Evolutionary conservation across 2,113 vertebrate species (phyloP).

Genomic region (Bungarus multicinctus): DNA sequence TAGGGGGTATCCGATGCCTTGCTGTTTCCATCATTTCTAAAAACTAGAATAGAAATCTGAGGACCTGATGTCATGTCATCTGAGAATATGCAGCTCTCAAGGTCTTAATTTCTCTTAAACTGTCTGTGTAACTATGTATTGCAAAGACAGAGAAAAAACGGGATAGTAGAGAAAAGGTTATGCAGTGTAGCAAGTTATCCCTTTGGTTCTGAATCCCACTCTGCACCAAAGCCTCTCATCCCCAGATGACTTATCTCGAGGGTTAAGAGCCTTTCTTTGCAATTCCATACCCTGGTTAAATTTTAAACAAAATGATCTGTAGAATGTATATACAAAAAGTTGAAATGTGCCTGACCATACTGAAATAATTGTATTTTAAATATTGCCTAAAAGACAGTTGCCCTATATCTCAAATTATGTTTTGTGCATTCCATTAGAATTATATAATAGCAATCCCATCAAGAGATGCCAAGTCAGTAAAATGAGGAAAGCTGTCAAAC

Average conservation of each 20-base stretch:
- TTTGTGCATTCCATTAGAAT: neutral
- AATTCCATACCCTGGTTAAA: neutral
- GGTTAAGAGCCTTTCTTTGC: neutral
- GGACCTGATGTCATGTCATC: neutral
- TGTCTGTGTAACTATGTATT: neutral
- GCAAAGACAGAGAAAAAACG: neutral
- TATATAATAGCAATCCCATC: neutral
- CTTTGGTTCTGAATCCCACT: neutral
- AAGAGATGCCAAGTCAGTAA: neutral
- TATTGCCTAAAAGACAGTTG: neutral
- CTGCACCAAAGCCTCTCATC: neutral
- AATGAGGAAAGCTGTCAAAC: neutral
- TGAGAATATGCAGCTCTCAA: neutral
- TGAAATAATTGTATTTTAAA: neutral
- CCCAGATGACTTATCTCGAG: neutral
- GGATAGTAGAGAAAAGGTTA: neutral
- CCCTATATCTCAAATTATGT: neutral
- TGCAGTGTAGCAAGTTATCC: neutral
- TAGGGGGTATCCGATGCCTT: neutral
- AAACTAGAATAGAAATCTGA: neutral
- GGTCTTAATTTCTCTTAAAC: neutral
- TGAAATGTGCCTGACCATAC: neutral
- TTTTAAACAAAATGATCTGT: neutral
- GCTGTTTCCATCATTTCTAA: neutral
- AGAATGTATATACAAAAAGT: neutral